Evolutionary conservation across 2,888 invertebrate species (phyloP).

Genomic region (Megamerina dolium): DNA sequence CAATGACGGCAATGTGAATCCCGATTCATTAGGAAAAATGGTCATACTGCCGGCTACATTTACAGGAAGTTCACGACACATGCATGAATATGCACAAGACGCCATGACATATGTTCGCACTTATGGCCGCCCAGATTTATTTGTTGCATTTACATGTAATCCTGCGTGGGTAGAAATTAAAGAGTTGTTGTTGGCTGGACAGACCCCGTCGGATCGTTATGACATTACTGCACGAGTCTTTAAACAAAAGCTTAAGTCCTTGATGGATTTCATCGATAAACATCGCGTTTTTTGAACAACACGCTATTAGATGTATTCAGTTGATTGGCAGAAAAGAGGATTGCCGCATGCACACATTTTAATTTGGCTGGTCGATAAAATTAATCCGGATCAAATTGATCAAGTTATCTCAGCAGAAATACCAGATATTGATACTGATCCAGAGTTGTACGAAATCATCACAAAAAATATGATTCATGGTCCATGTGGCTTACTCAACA

Average conservation of each 20-base stretch:
- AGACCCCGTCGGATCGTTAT: background rate
- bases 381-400: slow-evolving; percentile 33
- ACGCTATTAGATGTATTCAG: slow-evolving; percentile 23
- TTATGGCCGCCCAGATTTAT: slow-evolving; percentile 9
- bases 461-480: slow-evolving; percentile 22
- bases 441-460: slow-evolving; percentile 16
- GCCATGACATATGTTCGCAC: slow-evolving; percentile 1
- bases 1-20: slow-evolving; percentile 19
- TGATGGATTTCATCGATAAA: slow-evolving; percentile 1
- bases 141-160: slow-evolving; percentile 8
- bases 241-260: background rate
- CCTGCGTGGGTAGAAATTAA: slow-evolving; percentile 4
- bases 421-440: slow-evolving; percentile 20
- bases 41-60: slow-evolving; percentile 13
- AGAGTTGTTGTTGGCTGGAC: background rate
- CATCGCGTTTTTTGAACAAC: slow-evolving; percentile 17
- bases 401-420: slow-evolving; percentile 27
- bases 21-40: slow-evolving; percentile 8
- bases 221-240: background rate
- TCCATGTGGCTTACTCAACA: slow-evolving; percentile 20
- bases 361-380: slow-evolving; percentile 33
- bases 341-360: slow-evolving; percentile 36
- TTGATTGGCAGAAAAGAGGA: slow-evolving; percentile 37
- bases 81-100: slow-evolving; percentile 18
- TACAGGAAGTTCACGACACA: slow-evolving; percentile 16